phyloP scores from a whole-genome alignment of 2,113 vertebrate genomes.

The Actenoides lindsayi region DNA sequence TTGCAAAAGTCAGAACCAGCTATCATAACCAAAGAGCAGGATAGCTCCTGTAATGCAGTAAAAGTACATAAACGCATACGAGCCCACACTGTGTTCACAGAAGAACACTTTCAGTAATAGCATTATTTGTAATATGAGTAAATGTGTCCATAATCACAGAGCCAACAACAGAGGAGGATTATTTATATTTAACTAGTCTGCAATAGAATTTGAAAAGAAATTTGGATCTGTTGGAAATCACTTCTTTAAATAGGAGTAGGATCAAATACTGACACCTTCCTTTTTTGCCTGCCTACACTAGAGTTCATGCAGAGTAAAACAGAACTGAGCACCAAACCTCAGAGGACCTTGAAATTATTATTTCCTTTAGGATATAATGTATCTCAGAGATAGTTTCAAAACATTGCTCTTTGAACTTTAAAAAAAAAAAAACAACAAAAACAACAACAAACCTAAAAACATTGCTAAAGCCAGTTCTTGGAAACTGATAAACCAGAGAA shows the following conservation, averaged over 20 bases:
- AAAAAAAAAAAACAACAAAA: not conserved
- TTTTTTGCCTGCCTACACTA: not conserved
- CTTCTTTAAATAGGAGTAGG: not conserved
- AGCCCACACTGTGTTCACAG: not conserved
- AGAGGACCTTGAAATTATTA: not conserved
- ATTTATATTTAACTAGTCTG: not conserved
- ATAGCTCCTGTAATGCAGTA: not conserved
- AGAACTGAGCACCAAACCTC: not conserved
- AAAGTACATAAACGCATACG: accelerated
- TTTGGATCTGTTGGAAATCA: not conserved
- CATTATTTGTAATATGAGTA: not conserved
- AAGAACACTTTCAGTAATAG: not conserved
- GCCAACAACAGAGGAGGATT: not conserved
- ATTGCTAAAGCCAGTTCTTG: not conserved
- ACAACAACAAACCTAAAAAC: no score
- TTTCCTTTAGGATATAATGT: not conserved
- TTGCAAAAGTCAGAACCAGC: not conserved
- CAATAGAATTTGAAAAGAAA: not conserved
- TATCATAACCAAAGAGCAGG: not conserved
- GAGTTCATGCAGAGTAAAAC: not conserved
- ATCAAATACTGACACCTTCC: not conserved
- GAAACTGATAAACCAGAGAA: constrained; percentile 25
- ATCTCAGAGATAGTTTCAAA: not conserved
- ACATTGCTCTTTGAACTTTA: not conserved
- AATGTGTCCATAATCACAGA: not conserved